These are phyloP conservation scores for Rhipidura dahli DNA, from an alignment of 2,113 vertebrate species.

Conservation along the genomic window DNA sequence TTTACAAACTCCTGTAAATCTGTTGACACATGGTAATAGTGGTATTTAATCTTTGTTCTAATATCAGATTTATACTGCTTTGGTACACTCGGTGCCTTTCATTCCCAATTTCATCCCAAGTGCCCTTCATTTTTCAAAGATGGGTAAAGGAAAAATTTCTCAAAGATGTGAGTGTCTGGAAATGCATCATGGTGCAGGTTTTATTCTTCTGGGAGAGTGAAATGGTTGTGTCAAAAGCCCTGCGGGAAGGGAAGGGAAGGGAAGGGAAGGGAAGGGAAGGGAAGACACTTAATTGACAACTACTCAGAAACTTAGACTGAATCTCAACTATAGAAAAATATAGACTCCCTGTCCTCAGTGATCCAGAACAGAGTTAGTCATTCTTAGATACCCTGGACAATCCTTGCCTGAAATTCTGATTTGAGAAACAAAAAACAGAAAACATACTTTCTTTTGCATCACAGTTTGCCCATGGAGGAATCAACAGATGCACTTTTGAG, in stretches of 20 bases:
- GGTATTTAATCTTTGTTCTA: background rate
- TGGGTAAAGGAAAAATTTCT: background rate
- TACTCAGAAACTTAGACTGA: no score
- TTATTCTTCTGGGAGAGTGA: background rate
- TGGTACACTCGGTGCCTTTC: background rate
- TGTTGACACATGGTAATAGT: background rate
- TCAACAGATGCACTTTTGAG: background rate
- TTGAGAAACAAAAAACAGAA: background rate
- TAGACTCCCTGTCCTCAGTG: background rate
- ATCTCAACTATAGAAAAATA: no score
- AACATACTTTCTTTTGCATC: background rate
- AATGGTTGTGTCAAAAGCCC: background rate
- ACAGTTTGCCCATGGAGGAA: background rate
- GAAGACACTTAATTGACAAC: no score
- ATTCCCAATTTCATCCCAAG: background rate
- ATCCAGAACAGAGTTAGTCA: background rate
- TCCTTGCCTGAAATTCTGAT: background rate
- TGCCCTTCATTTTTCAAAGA: background rate
- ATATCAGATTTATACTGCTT: background rate
- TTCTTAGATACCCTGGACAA: background rate
- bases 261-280: background rate
- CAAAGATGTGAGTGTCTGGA: background rate
- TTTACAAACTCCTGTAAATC: background rate
- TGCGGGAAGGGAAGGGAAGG: background rate
- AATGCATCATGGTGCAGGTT: background rate